Evolutionary conservation across 2,888 invertebrate genomes (phyloP).

Genomic region (Panorpa germanica): DNA sequence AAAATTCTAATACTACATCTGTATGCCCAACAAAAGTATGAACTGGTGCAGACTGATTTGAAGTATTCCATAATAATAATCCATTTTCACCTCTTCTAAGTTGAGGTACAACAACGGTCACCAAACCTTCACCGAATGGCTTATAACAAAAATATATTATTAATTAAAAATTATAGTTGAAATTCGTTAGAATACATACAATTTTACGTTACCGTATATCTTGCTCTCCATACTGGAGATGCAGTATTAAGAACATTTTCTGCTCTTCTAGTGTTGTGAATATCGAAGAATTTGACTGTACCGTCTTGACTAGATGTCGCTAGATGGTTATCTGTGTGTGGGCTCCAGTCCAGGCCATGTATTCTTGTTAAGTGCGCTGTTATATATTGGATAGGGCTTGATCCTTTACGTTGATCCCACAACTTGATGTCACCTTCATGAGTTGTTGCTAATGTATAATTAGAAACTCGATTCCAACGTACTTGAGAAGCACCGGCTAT

Average conservation of each 20-base stretch:
- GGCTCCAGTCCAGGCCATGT: slow-evolving; percentile 90
- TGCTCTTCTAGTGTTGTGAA: slow-evolving; percentile 64
- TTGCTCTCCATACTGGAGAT: slow-evolving; percentile 82
- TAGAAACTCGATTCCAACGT: slow-evolving; percentile 76
- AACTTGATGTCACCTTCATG: slow-evolving; percentile 92
- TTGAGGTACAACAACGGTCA: slow-evolving; percentile 86
- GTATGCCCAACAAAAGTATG: slow-evolving; percentile 88
- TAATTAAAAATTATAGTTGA: slow-evolving; percentile 7
- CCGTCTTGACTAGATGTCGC: slow-evolving; percentile 91
- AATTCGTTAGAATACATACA: neutral
- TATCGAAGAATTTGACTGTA: slow-evolving; percentile 87
- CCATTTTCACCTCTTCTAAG: slow-evolving; percentile 75
- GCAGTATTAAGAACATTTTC: slow-evolving; percentile 72
- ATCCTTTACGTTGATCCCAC: slow-evolving; percentile 85
- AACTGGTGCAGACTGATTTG: slow-evolving; percentile 51
- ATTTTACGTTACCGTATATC: slow-evolving; percentile 45
- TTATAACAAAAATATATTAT: slow-evolving; percentile 19
- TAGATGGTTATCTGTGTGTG: slow-evolving; percentile 62
- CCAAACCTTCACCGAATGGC: slow-evolving; percentile 83
- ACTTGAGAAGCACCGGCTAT: slow-evolving; percentile 83
- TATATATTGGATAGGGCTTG: slow-evolving; percentile 77
- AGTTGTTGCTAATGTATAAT: slow-evolving; percentile 75
- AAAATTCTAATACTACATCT: slow-evolving; percentile 88
- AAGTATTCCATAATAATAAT: slow-evolving; percentile 56
- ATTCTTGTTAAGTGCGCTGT: slow-evolving; percentile 83